Evolutionary conservation across 2,113 vertebrate genomes (phyloP).

Genomic region (Enhydra lutris): DNA sequence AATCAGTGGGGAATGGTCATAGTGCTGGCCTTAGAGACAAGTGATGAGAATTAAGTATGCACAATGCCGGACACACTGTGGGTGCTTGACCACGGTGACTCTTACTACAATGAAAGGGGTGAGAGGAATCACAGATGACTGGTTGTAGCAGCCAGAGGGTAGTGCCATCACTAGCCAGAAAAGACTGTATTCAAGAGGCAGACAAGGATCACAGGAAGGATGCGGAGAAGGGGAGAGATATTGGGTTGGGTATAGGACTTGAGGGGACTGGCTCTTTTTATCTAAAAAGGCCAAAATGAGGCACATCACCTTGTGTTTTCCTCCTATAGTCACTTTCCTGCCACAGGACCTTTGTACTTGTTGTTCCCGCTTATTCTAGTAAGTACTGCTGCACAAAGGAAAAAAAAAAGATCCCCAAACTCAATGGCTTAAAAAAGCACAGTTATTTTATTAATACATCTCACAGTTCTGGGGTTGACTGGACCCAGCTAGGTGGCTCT

Average conservation of each 20-base stretch:
- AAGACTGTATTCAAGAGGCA: neutral
- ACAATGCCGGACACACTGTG: neutral
- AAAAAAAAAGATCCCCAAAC: neutral
- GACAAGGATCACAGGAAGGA: neutral
- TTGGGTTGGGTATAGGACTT: neutral
- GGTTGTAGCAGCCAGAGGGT: neutral
- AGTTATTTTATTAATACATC: neutral
- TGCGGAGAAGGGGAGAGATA: neutral
- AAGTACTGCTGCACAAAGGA: neutral
- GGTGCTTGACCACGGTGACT: neutral
- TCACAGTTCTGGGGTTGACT: neutral
- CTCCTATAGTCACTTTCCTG: neutral
- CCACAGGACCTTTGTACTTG: neutral
- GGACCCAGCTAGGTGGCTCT: neutral
- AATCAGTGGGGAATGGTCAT: neutral
- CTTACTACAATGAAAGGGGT: too few species aligned
- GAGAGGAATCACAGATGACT: neutral
- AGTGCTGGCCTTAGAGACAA: neutral
- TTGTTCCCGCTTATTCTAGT: neutral
- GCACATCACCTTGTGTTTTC: too few species aligned
- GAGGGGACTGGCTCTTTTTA: too few species aligned
- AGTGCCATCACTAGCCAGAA: neutral
- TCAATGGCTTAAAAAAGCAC: neutral
- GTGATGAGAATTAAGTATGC: neutral
- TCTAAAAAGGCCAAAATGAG: neutral